Evolutionary conservation across 1,140 invertebrate genomes (phyloP).

Genomic region (Onthophagus taurus): DNA sequence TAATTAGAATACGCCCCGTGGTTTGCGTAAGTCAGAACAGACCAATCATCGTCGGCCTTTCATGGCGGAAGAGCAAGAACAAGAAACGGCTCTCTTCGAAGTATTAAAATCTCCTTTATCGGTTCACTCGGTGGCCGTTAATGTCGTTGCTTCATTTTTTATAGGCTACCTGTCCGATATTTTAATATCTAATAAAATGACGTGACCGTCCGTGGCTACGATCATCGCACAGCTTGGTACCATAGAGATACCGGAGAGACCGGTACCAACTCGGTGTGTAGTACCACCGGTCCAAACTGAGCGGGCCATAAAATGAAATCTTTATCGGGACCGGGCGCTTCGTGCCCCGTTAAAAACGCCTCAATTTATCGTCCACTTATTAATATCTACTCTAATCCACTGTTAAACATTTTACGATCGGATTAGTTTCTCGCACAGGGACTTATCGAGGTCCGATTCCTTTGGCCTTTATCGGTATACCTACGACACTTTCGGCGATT

Average conservation of each 20-base stretch:
- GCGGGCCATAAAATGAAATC: conserved; percentile 16
- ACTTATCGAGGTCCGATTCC: no score
- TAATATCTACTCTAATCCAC: conserved; percentile 9
- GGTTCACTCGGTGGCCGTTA: conserved; percentile 11
- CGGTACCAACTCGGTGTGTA: no score
- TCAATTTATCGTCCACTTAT: conserved; percentile 10
- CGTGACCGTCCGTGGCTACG: conserved; percentile 17
- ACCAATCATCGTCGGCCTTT: no score
- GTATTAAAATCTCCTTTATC: not conserved
- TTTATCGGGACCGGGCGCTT: conserved; percentile 12
- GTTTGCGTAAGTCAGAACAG: no score
- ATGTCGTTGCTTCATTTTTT: conserved; percentile 20
- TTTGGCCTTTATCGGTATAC: no score
- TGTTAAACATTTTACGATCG: conserved; percentile 10
- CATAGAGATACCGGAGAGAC: no score
- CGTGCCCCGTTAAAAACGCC: conserved; percentile 10
- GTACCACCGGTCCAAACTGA: no score
- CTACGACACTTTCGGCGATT: no score
- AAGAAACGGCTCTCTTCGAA: conserved; percentile 1
- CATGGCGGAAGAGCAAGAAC: no score
- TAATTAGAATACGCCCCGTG: no score
- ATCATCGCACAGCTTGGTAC: conserved; percentile 16
- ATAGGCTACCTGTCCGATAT: conserved; percentile 18
- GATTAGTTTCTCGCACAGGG: no score
- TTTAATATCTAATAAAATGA: conserved; percentile 22